Base-by-base conservation (phyloP, 2,113 vertebrate species). In the Scomber scombrus region DNA sequence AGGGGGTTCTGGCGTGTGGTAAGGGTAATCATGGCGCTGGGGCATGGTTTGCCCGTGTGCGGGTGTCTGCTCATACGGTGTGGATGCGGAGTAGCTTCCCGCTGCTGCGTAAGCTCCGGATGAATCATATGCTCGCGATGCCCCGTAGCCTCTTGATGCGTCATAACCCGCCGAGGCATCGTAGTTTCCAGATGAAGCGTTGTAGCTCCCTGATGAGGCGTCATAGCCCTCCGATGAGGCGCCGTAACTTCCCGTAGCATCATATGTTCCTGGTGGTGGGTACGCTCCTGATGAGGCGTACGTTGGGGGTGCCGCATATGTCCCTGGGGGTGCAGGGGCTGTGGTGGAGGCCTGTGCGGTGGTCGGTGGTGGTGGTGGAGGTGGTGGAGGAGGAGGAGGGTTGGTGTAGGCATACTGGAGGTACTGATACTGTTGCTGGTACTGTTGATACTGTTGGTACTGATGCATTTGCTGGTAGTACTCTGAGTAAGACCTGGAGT, bases 1-100 rank as follows among this genome's bases (percentile, higher is more conserved):
- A 74, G 94, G 94, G 91, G 94, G 93, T 82, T 95, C 95, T 93
- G 94, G 93, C 92, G 93, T 95, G 93, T 95, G 90, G 89, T 94
- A 89, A 91, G 94, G 89, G 91, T 95, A 95, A 91, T 95, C 94
- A 85, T 93, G 84, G 90, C 90, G 92, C 91, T 91, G 92, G 91
- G 93, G 93, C 92, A 89, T 91, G 93, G 94, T 78, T 89, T 95
- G 94, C 94, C 94, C 93, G 93, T 95, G 95, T 95, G 92, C 91
- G 92, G 95, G 85, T 93, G 95, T 94, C 93, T 94, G 93, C 92
- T 95, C 95, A 95, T 95, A 95, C 95, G 93, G 92, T 94, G 94
- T 95, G 88, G 94, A 92, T 90, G 94, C 60, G 81, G 89, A 89
- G 90, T 93, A 92, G 92, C 73, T 89, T 92, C 85, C 92, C 56